Evolutionary conservation across 1,140 invertebrate species (phyloP), one percentile per base, ranked within the genome.

Genomic region (Drosophila serrata): DNA sequence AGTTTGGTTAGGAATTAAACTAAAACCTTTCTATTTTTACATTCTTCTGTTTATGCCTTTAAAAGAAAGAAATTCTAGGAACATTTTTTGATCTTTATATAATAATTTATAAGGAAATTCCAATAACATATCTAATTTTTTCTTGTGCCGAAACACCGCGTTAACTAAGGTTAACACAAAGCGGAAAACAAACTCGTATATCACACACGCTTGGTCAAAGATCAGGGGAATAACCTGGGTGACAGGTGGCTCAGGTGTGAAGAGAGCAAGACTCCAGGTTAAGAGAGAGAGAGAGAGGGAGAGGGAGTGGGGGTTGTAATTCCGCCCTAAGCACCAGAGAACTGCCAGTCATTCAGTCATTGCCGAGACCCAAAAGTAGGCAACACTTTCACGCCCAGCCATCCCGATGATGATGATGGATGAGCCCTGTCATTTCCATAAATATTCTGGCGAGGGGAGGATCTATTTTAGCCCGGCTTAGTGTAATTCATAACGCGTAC

Each of bases 211-310:
- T 8, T 70, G 56, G 67, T 37, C 70, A 63, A 19, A 81, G 61
- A 65, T 79, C 68, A 11, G 22, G 67, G 63, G 63, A 46, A 46
- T 70, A 39, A 35, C 19, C 56, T 77, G 57, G 39, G 57, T 78
- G 75, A 78, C 75, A 78, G 75, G 31, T 77, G 74, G 63, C 57
- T 61, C 75, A 78, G 75, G 73, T 76, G 73, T 68, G 35, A 76
- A 76, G 35, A 22, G 29, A 60, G 24, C 11, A 6, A 19, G 29
- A 33, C 22, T 22, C n/a, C 27, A 48, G 22, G 33, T 19, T 24
- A 35, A 19, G 17, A 29, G 35, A 19, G 15, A 27, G 12, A 37
- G 33, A 27, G 27, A 27, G 9, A 15, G 27, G 11, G 8, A 24
- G 15, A 33, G 35, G n/a, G n/a, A 37, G 35, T 33, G 29, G 17